A percentile compares a stretch with the other conserved stretches of the same genome.
Evolutionary conservation across 2,113 vertebrate species (phyloP).

Genomic region (Litocranius walleri): DNA sequence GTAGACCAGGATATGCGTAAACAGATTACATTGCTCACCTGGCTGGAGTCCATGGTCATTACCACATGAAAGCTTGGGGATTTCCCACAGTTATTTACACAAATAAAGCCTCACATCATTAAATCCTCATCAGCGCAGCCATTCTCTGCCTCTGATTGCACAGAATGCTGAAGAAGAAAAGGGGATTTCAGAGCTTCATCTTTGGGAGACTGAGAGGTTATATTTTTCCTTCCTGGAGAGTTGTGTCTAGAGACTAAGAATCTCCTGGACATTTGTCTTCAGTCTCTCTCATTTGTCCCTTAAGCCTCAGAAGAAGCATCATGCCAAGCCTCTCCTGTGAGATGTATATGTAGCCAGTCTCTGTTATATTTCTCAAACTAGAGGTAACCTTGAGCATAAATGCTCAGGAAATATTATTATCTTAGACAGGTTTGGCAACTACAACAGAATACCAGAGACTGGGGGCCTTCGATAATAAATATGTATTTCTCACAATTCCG

Average conservation of each 20-base stretch:
- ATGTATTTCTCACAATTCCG: background rate
- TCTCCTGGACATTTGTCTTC: background rate
- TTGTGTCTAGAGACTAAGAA: background rate
- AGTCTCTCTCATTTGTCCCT: background rate
- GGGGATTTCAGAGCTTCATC: background rate
- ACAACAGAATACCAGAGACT: background rate
- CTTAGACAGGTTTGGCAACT: background rate
- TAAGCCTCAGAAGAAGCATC: background rate
- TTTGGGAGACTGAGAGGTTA: background rate
- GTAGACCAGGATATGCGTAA: background rate
- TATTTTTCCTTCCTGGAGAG: background rate
- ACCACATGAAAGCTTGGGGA: background rate
- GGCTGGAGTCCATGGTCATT: background rate
- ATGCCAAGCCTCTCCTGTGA: background rate
- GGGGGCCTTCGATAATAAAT: background rate
- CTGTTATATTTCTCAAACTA: background rate
- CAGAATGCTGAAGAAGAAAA: background rate
- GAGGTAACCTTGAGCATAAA: background rate
- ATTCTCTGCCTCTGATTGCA: background rate
- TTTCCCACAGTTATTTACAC: conserved; percentile 7
- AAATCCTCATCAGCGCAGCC: background rate
- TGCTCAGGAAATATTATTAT: background rate
- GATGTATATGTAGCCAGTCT: background rate
- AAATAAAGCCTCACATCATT: background rate
- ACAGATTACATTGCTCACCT: background rate